Evolutionary conservation across 2,888 invertebrate species (phyloP).

Genomic region (Mayetiola destructor): DNA sequence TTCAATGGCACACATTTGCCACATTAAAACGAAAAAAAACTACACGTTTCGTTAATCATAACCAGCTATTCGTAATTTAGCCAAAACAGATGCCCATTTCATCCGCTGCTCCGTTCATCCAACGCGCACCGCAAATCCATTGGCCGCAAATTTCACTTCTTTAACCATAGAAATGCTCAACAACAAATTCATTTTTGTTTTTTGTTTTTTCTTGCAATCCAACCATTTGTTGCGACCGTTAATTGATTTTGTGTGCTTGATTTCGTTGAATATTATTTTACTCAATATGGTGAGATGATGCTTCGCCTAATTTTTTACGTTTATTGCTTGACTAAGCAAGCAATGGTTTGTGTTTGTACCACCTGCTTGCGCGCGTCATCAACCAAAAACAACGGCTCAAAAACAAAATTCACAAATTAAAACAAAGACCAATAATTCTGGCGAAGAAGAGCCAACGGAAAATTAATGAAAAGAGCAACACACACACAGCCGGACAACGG

Average conservation of each 20-base stretch:
- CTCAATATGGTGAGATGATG: too few relatives aligned
- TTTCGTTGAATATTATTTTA: too few relatives aligned
- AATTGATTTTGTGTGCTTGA: too few relatives aligned
- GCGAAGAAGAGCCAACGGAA: not conserved
- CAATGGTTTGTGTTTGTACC: too few relatives aligned
- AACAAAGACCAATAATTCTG: not conserved
- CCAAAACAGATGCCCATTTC: too few relatives aligned
- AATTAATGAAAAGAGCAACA: not conserved
- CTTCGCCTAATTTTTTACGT: not conserved
- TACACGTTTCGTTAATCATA: not conserved
- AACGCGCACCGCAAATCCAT: too few relatives aligned
- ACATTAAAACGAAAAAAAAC: not conserved
- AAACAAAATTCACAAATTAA: not conserved
- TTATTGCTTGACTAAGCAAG: slow-evolving; percentile 2
- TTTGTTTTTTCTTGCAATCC: not conserved
- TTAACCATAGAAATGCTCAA: not conserved
- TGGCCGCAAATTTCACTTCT: slow-evolving; percentile 2
- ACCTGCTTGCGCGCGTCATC: not conserved
- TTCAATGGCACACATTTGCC: too few relatives aligned
- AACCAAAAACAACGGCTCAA: not conserved
- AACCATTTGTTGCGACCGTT: not conserved
- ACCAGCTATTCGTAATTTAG: not conserved
- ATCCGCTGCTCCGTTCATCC: too few relatives aligned
- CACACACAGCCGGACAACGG: not conserved
- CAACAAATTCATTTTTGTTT: slow-evolving; percentile 5